phyloP scores from a whole-genome alignment of 2,113 vertebrate genomes.

The Pipra filicauda region DNA sequence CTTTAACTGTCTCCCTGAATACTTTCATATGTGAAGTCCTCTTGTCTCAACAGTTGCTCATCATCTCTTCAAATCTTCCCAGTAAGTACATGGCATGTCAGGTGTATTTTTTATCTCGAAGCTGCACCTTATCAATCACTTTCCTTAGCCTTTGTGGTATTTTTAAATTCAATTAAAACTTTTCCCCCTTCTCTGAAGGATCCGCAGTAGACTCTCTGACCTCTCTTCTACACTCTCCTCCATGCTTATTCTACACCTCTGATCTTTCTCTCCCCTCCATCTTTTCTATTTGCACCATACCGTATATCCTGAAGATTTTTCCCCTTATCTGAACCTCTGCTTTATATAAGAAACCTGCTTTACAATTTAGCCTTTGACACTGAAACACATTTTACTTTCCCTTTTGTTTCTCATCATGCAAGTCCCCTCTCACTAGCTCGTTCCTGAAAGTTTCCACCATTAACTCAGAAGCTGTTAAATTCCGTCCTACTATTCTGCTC shows the following conservation, averaged over 20 bases:
- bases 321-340: not conserved
- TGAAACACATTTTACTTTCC: not conserved
- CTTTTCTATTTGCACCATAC: not conserved
- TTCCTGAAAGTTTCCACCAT: not conserved
- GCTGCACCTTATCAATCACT: not conserved
- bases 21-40: not conserved
- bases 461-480: not conserved
- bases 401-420: not conserved
- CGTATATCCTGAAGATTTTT: not conserved
- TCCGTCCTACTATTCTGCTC: not conserved
- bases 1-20: not conserved
- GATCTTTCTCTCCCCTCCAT: not conserved
- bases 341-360: not conserved
- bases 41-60: not conserved
- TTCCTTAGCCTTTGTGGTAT: not conserved
- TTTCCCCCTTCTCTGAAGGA: not conserved
- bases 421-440: not conserved
- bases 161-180: constrained; percentile 15
- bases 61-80: not conserved
- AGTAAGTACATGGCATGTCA: not conserved
- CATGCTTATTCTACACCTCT: not conserved
- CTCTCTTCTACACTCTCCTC: not conserved
- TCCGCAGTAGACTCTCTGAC: not conserved
- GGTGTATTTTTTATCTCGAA: not conserved
- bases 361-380: not conserved